Conservation (phyloP, 2,888 invertebrate species). For the Perizoma affinitatum region DNA sequence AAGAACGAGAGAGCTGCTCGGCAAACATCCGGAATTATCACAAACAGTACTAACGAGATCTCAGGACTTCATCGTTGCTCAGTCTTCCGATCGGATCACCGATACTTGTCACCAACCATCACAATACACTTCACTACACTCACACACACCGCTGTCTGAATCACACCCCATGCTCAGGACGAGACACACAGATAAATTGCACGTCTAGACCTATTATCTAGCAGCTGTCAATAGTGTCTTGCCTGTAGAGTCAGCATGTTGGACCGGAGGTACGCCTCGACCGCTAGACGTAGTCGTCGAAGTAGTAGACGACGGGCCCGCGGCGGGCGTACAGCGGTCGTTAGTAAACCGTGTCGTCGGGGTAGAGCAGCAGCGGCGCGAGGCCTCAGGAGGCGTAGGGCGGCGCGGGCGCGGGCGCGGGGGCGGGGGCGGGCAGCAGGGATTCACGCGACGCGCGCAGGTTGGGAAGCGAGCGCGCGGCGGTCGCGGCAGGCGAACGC, state of each 20-base stretch:
- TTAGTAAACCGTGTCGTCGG: slow-evolving; percentile 75
- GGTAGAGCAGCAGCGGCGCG: slow-evolving; percentile 61
- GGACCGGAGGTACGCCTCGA: slow-evolving; percentile 12
- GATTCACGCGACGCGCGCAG: slow-evolving; percentile 85
- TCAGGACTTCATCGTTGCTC: slow-evolving; percentile 11
- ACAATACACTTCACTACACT: background rate
- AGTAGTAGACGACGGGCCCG: slow-evolving; percentile 35
- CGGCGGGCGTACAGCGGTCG: slow-evolving; percentile 38
- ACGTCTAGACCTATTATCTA: too few species aligned
- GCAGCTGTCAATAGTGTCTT: too few species aligned
- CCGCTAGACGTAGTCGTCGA: slow-evolving; percentile 41
- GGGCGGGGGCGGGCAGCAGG: slow-evolving; percentile 48
- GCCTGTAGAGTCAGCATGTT: too few species aligned
- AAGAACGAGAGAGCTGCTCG: slow-evolving; percentile 15
- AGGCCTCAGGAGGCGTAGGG: slow-evolving; percentile 74
- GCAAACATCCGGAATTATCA: slow-evolving; percentile 15
- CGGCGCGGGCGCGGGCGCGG: slow-evolving; percentile 7
- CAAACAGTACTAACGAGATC: slow-evolving; percentile 26
- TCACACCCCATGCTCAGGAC: slow-evolving; percentile 6
- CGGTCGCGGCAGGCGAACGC: slow-evolving; percentile 66
- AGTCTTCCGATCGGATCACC: slow-evolving; percentile 19
- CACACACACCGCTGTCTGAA: slow-evolving; percentile 8
- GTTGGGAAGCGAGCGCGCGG: slow-evolving; percentile 86
- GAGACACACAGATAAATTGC: background rate
- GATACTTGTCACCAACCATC: slow-evolving; percentile 10